These are phyloP conservation scores for Choreutis nemorana DNA, from an alignment of 2,888 invertebrate species.

Conservation along the genomic window DNA sequence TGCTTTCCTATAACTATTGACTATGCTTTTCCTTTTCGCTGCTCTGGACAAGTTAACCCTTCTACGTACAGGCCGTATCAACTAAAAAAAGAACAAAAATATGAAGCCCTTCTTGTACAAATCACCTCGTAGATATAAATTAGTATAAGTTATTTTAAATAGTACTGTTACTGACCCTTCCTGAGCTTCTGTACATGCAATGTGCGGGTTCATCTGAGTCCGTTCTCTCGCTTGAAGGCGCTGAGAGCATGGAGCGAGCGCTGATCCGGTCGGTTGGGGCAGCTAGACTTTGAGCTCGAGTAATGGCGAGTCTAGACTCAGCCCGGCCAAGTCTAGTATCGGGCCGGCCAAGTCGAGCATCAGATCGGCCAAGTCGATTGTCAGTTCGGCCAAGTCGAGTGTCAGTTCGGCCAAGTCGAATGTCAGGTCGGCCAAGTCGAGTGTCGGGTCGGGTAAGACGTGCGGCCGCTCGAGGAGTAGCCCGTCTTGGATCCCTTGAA, in stretches of 20 bases:
- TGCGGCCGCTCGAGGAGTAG: constrained; percentile 20
- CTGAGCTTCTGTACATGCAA: constrained; percentile 26
- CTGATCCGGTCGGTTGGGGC: constrained; percentile 7
- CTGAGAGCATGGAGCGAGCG: constrained; percentile 17
- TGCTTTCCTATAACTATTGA: constrained; percentile 42
- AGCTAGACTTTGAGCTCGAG: constrained; percentile 8
- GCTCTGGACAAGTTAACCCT: constrained; percentile 46
- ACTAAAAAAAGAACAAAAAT: constrained; percentile 24
- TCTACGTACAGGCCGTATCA: constrained; percentile 42
- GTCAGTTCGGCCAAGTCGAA: constrained; percentile 23
- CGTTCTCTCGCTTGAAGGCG: constrained; percentile 49
- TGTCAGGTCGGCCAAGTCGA: constrained; percentile 20
- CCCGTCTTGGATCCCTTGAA: too few species aligned
- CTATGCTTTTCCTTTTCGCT: constrained; percentile 50
- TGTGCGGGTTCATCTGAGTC: constrained; percentile 50
- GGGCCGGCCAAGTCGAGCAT: too few species aligned
- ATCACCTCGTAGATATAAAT: too few species aligned
- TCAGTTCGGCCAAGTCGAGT: too few species aligned
- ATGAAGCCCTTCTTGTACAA: background rate
- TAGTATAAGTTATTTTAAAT: constrained; percentile 1
- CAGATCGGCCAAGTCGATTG: too few species aligned
- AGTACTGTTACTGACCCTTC: constrained; percentile 23
- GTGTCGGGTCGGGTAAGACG: constrained; percentile 4
- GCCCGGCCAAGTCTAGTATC: too few species aligned
- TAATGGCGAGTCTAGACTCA: too few species aligned